Evolutionary conservation across 2,797 vertebrate genomes (phyloP).

Genomic region (Myoxocephalus aenaeus): DNA sequence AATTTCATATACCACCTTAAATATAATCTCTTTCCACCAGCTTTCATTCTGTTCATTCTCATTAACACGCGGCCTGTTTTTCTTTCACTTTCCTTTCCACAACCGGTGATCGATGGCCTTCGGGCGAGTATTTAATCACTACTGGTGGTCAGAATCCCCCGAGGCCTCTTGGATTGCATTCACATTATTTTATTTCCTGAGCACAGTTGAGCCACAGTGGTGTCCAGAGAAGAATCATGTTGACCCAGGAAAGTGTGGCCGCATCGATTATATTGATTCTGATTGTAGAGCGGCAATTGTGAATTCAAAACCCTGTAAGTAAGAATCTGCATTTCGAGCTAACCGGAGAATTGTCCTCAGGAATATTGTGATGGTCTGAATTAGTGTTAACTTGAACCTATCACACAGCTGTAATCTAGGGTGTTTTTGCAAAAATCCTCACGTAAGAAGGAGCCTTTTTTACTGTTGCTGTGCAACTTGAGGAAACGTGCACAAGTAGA

Average conservation of each 20-base stretch:
- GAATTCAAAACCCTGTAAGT: background rate
- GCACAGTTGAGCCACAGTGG: slow-evolving; percentile 6
- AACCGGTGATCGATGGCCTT: slow-evolving; percentile 16
- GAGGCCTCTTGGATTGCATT: slow-evolving; percentile 42
- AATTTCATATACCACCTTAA: background rate
- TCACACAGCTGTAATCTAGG: too few species aligned
- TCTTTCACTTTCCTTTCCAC: background rate
- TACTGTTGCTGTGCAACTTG: background rate
- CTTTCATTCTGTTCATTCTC: background rate
- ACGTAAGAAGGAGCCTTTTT: background rate
- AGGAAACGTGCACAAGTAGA: background rate
- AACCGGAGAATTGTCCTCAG: background rate
- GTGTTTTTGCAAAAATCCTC: background rate
- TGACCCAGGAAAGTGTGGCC: slow-evolving; percentile 28
- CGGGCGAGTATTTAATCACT: slow-evolving; percentile 25
- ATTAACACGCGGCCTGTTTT: slow-evolving; percentile 5
- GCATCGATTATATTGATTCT: slow-evolving; percentile 26
- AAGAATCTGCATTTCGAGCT: background rate
- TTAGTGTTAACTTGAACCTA: background rate
- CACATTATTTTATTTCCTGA: slow-evolving; percentile 45
- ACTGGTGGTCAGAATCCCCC: slow-evolving; percentile 32
- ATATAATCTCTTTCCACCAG: background rate
- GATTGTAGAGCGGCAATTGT: background rate
- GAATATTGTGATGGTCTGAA: background rate
- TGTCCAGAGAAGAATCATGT: slow-evolving; percentile 21